Base-by-base conservation (phyloP, 2,797 vertebrate species). In the Pangasius djambal region DNA sequence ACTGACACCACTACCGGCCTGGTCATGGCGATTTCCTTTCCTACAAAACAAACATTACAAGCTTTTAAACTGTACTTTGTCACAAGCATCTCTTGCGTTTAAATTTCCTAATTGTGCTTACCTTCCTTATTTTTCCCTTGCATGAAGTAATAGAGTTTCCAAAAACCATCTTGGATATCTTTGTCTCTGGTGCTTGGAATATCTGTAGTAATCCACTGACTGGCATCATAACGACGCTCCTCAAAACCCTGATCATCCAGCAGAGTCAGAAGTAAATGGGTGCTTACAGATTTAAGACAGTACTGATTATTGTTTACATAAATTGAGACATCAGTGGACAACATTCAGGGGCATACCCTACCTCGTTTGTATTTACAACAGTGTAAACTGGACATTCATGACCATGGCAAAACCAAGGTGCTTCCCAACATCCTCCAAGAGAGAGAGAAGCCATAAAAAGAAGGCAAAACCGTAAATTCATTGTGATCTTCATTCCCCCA, bases 181-280 rank as follows among this genome's bases (percentile, higher is more conserved):
- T 0, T 0, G 0, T 0, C 0, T 0, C 0, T 0, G 6, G 4
- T 2, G 10, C 86, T 18, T 0, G 8, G 15, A 0, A 93, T 0
- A 15, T 72, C 70, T 25, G 92, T 92, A 57, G 89, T 92, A 0
- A 95, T 90, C 95, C 95, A 96, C 4, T 72, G 20, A 34, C 88
- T 92, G 10, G 20, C 1, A 0, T 40, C 4, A 22, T 95, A 95
- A 6, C 4, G 2, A 50, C 92, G 92, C 63, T 93, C 91, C 77
- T 93, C 91, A 89, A 92, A 93, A 28, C 48, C 81, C 93, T 81
- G 8, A 20, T 57, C 13, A 50, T 74, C 8, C 37, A 74, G 18
- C 37, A 4, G 31, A 10, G 28, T 67, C 50, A 48, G 9, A 20
- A 31, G 16, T 31, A 55, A 50, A 55, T 34, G 13, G 6, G 20